A percentile compares a stretch with the other conserved stretches of the same genome.
Conservation (phyloP, 2,888 invertebrate species). For the Platycheirus albimanus region DNA sequence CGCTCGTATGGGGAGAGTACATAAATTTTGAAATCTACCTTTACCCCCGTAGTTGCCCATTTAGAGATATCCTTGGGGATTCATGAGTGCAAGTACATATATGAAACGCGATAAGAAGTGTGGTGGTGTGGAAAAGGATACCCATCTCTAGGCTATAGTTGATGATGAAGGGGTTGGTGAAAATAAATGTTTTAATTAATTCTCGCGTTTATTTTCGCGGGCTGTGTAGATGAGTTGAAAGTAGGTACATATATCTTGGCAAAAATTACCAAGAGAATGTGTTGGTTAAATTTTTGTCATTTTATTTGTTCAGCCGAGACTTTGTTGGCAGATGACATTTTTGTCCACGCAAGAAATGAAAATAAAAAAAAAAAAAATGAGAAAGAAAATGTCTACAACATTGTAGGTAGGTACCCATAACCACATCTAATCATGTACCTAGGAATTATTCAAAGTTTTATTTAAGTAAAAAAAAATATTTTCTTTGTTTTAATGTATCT, state of each 20-base stretch:
- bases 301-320: slow-evolving; percentile 8
- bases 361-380: no score
- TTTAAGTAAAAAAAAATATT: no score
- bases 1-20: slow-evolving; percentile 67
- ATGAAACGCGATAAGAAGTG: slow-evolving; percentile 40
- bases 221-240: slow-evolving; percentile 4
- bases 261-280: slow-evolving; percentile 49
- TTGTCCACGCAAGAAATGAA: slow-evolving; percentile 46
- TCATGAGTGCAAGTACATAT: slow-evolving; percentile 49
- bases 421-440: no score
- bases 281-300: slow-evolving; percentile 1
- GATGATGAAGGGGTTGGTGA: slow-evolving; percentile 19
- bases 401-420: no score
- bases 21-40: slow-evolving; percentile 53
- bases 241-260: neutral
- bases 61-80: slow-evolving; percentile 8
- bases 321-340: slow-evolving; percentile 52
- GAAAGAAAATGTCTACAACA: no score
- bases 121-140: slow-evolving; percentile 38
- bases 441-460: no score
- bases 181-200: slow-evolving; percentile 72
- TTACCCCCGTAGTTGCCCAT: neutral
- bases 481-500: no score
- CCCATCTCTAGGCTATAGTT: slow-evolving; percentile 36
- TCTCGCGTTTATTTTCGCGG: slow-evolving; percentile 58